phyloP scores from a whole-genome alignment of 1,140 invertebrate genomes.

The Leucophenga varia region DNA sequence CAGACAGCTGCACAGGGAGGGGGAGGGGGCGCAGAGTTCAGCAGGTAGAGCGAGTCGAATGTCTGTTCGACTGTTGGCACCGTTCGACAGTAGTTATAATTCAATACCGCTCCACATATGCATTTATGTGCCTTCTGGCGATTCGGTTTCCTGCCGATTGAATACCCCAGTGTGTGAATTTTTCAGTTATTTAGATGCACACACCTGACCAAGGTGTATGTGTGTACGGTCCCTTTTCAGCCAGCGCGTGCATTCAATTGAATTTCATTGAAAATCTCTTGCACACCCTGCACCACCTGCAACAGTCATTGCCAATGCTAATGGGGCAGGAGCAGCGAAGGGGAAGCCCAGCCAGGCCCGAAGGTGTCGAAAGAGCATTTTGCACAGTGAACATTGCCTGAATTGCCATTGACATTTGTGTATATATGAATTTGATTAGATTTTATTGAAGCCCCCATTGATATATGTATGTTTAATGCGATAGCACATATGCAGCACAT shows the following conservation, averaged over 20 bases:
- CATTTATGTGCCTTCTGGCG: conserved; percentile 21
- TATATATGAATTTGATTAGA: conserved; percentile 41
- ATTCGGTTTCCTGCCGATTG: conserved; percentile 27
- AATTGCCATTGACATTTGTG: conserved; percentile 35
- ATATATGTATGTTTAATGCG: too few relatives aligned
- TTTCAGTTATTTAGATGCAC: conserved; percentile 40
- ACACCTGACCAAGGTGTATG: neutral
- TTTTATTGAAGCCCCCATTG: too few relatives aligned
- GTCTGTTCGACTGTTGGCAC: conserved; percentile 1
- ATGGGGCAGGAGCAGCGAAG: too few relatives aligned
- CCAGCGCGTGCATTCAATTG: conserved; percentile 41
- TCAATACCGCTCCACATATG: conserved; percentile 31
- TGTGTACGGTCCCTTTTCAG: conserved; percentile 22
- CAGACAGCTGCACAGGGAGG: neutral
- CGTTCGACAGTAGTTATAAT: conserved; percentile 31
- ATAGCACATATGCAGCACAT: too few relatives aligned
- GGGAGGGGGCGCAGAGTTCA: conserved; percentile 3
- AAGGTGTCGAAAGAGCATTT: conserved; percentile 30
- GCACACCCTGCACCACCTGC: neutral
- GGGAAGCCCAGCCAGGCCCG: too few relatives aligned
- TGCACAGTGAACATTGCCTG: conserved; percentile 10
- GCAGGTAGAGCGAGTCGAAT: neutral
- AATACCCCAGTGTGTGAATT: conserved; percentile 15
- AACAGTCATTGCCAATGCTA: conserved; percentile 19
- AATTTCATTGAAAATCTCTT: conserved; percentile 37